These are phyloP conservation scores for Aphyosemion australe DNA, from an alignment of 2,113 vertebrate species.

Conservation along the genomic window DNA sequence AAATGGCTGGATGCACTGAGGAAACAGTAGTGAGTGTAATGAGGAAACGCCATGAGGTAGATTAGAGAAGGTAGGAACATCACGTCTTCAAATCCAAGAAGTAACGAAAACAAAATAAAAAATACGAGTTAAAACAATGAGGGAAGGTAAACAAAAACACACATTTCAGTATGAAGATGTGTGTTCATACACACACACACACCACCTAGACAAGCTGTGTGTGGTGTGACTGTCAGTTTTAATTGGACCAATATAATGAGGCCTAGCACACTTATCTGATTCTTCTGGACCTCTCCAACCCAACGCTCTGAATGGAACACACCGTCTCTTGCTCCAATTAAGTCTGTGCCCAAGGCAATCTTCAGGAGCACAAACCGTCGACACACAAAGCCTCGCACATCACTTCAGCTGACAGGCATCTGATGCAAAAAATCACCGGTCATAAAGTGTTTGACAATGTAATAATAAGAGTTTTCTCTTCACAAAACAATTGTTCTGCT, in stretches of 20 bases:
- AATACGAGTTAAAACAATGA: no score
- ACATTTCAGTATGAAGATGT: not conserved
- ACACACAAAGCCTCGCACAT: conserved; percentile 2
- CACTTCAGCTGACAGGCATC: conserved; percentile 21
- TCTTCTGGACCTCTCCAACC: conserved; percentile 24
- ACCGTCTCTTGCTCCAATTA: conserved; percentile 49
- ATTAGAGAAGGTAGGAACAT: no score
- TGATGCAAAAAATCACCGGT: conserved; percentile 25
- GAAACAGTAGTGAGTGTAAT: not conserved
- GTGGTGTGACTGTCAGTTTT: conserved; percentile 44
- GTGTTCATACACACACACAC: not conserved
- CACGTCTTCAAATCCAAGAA: no score
- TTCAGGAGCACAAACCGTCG: conserved; percentile 12
- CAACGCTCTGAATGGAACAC: conserved; percentile 18
- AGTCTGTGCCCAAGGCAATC: conserved; percentile 1
- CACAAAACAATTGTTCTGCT: not conserved
- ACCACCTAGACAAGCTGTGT: no score
- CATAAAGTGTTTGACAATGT: not conserved
- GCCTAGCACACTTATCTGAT: conserved; percentile 32
- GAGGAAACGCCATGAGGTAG: no score
- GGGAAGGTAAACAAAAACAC: not conserved
- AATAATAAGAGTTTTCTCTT: not conserved
- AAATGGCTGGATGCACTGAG: not conserved
- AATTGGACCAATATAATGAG: conserved; percentile 62
- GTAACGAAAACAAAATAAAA: no score